Conservation (phyloP, 2,797 vertebrate species). For the Apogon hyalosoma region DNA sequence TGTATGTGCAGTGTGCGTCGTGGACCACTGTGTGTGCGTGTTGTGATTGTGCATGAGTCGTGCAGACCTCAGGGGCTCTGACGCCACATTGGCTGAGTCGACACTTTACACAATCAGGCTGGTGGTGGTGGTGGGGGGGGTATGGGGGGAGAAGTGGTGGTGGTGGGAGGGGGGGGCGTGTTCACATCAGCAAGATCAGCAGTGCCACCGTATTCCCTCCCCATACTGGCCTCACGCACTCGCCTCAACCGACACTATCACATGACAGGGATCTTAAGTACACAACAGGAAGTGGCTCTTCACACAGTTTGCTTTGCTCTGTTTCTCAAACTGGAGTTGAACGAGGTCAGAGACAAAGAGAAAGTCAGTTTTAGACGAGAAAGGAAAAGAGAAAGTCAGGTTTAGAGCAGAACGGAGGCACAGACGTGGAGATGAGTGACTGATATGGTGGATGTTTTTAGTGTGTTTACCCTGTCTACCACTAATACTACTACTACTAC, state of each 20-base stretch:
- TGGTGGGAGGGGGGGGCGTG: constrained; percentile 5
- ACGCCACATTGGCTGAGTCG: constrained; percentile 79
- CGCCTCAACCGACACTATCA: constrained; percentile 76
- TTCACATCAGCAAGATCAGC: constrained; percentile 84
- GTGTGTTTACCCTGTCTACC: too few species aligned
- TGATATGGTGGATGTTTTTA: too few species aligned
- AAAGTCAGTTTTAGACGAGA: constrained; percentile 19
- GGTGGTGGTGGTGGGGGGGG: constrained; percentile 2
- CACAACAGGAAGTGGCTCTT: constrained; percentile 85
- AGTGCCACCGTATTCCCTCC: constrained; percentile 74
- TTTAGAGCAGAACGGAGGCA: too few species aligned
- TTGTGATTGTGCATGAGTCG: constrained; percentile 50
- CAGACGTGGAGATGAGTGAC: too few species aligned
- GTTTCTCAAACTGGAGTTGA: constrained; percentile 68
- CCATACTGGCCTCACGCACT: constrained; percentile 59
- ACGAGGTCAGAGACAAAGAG: constrained; percentile 47
- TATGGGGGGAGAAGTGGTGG: constrained; percentile 2
- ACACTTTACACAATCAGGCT: constrained; percentile 80
- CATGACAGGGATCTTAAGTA: constrained; percentile 80
- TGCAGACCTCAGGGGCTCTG: constrained; percentile 53
- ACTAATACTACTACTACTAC: too few species aligned
- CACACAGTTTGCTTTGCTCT: constrained; percentile 77
- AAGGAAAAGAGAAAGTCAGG: not conserved
- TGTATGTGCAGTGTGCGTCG: constrained; percentile 12
- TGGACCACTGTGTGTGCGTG: constrained; percentile 17